Percentiles rank a stretch among this genome's conserved stretches.
Evolutionary conservation across 2,888 invertebrate genomes (phyloP).

Genomic region (Blastobasis lacticolella): DNA sequence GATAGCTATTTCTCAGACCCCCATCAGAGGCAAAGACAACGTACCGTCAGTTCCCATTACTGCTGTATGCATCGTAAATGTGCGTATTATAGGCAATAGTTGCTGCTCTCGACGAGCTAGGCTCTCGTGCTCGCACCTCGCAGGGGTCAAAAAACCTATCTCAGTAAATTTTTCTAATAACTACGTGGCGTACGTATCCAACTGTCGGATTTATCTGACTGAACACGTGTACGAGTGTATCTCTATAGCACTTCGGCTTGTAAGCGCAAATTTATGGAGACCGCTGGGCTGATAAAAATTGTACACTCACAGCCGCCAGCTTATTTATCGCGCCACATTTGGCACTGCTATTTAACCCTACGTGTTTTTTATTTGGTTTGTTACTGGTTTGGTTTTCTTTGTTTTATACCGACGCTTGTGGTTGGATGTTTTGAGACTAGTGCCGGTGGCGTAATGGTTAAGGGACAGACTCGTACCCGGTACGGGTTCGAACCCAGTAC

Average conservation of each 20-base stretch:
- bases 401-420: not conserved
- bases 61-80: too few relatives aligned
- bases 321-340: conserved; percentile 40
- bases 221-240: conserved; percentile 37
- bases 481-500: too few relatives aligned
- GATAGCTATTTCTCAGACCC: too few relatives aligned
- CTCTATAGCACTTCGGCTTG: conserved; percentile 45
- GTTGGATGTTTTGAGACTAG: too few relatives aligned
- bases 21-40: too few relatives aligned
- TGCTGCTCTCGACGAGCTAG: too few relatives aligned
- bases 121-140: too few relatives aligned
- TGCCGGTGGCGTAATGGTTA: too few relatives aligned
- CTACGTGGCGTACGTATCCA: conserved; percentile 12
- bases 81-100: too few relatives aligned
- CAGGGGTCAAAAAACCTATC: conserved; percentile 4
- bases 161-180: conserved; percentile 21
- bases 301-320: conserved; percentile 34
- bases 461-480: too few relatives aligned
- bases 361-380: conserved; percentile 10
- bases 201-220: conserved; percentile 41
- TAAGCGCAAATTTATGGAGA: conserved; percentile 63
- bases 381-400: conserved; percentile 3
- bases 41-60: too few relatives aligned
- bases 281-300: conserved; percentile 57
- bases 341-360: conserved; percentile 21